Base-by-base conservation (phyloP, 2,797 vertebrate species). In the Sebastes glaucus region DNA sequence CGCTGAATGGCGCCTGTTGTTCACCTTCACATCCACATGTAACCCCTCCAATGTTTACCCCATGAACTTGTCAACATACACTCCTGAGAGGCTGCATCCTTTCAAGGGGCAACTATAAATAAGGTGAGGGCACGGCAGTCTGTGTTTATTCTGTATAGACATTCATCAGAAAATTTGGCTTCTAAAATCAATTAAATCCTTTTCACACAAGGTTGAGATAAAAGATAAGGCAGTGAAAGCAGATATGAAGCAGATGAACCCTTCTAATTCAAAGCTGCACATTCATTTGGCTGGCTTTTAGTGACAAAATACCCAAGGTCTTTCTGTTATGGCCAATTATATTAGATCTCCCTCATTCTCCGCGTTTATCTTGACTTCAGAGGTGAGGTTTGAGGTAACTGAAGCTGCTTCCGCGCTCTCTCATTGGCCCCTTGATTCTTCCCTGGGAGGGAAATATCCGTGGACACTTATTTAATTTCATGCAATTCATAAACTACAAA, bases 401-500 rank as follows among this genome's bases (percentile, higher is more conserved):
- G 60, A 83, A 72, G 76, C 77, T 80, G 20, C 68, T 78, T 87
- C 57, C 33, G 57, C n/a, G 5, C 65, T 71, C 67, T 71, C 76
- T 59, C 42, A 64, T 70, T 82, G 70, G 77, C 79, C 80, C 25
- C 74, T 71, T 8, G 86, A 85, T 91, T 81, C 93, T 1, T 93
- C 89, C 1, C 93, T 93, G 94, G 92, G 89, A 95, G 96, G 92
- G 92, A 95, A 95, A 94, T 95, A 95, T 96, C 95, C 96, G 94
- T 95, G 95, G 94, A 94, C 94, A 95, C 94, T 96, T 96, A 97
- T 97, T 96, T 95, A 94, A 96, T 95, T 96, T 96, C 93, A 94
- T 95, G 94, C 95, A 94, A 97, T 97, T 96, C 95, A 95, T 93
- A 96, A 95, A 96, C 94, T 94, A 95, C 93, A 95, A 94, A 93